Base-by-base conservation (phyloP, 2,888 invertebrate genomes). In the Anoncus sp. region DNA sequence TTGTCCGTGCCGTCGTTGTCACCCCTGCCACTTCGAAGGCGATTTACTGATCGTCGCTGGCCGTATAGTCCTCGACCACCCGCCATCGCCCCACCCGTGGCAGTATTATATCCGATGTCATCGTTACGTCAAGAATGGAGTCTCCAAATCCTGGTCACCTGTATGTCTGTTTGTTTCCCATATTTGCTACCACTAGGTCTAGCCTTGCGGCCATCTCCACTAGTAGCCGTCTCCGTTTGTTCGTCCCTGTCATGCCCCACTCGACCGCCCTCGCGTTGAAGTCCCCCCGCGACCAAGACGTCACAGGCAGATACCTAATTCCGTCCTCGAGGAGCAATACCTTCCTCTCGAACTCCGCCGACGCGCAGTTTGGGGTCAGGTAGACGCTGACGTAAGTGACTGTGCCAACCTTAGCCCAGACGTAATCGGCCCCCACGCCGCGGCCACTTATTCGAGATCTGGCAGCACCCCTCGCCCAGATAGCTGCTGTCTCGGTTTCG, bases 171-270 rank as follows among this genome's bases (percentile, higher is more conserved):
- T 70, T 65, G 20, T 53, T 73, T 16, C 78, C 81, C 7, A 70
- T 75, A 55, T 31, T 31, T 31, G 31, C 31, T 31, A 31, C 31
- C 82, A 67, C 53, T 20, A 84, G 77, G 22, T 77, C 74, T 9
- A 67, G 59, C 57, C 82, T 81, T 45, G 82, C 74, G 2, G 75
- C 78, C 80, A 85, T 80, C 49, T 83, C 83, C 60, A 82, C 51
- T 7, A 83, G 67, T 6, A 73, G 63, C 53, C 72, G 77, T 49
- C 81, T 80, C 35, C 83, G 75, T 45, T 16, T 79, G 71, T 83
- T 75, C 6, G 81, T 75, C 9, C 5, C 9, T 24, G 67, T 55
- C 76, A 82, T 82, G 18, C 80, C 76, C 83, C 80, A 84, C 66
- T 83, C 80, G 45, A 71, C 40, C n/a, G 82, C 81, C 43, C 71